These are phyloP conservation scores for Acipenser transmontanus DNA, from an alignment of 2,797 vertebrate genomes.

Conservation along the genomic window DNA sequence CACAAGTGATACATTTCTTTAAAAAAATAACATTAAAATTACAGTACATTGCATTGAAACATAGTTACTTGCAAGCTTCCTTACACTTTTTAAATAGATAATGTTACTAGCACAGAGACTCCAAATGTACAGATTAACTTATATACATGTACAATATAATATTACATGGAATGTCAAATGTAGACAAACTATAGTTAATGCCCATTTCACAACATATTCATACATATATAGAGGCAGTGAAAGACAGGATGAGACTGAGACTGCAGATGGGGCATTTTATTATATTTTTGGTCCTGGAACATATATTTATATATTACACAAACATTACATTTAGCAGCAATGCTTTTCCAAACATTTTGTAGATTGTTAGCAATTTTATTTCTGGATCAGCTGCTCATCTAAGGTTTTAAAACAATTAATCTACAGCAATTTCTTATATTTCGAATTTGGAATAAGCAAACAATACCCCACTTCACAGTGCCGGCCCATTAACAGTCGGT, in stretches of 20 bases:
- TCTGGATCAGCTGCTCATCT: no score
- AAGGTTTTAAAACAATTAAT: conserved; percentile 48
- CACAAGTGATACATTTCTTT: conserved; percentile 77
- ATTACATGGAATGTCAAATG: conserved; percentile 82
- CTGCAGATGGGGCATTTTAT: conserved; percentile 54
- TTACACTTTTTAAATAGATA: conserved; percentile 86
- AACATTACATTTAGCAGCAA: conserved; percentile 80
- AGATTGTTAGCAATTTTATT: conserved; percentile 32
- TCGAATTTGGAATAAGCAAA: conserved; percentile 75
- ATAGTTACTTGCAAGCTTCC: conserved; percentile 79
- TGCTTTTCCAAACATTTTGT: conserved; percentile 70
- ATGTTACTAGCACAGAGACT: conserved; percentile 78
- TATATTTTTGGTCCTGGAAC: conserved; percentile 69
- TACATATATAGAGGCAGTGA: conserved; percentile 46
- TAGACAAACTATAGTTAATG: conserved; percentile 52
- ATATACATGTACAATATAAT: conserved; percentile 86
- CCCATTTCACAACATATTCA: conserved; percentile 55
- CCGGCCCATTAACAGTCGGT: no score
- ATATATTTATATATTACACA: conserved; percentile 28
- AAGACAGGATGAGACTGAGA: conserved; percentile 68
- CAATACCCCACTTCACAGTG: conserved; percentile 56
- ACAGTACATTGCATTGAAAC: conserved; percentile 86
- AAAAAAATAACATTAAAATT: conserved; percentile 70
- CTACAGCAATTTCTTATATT: conserved; percentile 61
- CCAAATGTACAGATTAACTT: conserved; percentile 86